Evolutionary conservation across 64 coral and sea anemone genomes (phyloP), one percentile per base, ranked within the genome.

Genomic region (Catalaphyllia jardinei): DNA sequence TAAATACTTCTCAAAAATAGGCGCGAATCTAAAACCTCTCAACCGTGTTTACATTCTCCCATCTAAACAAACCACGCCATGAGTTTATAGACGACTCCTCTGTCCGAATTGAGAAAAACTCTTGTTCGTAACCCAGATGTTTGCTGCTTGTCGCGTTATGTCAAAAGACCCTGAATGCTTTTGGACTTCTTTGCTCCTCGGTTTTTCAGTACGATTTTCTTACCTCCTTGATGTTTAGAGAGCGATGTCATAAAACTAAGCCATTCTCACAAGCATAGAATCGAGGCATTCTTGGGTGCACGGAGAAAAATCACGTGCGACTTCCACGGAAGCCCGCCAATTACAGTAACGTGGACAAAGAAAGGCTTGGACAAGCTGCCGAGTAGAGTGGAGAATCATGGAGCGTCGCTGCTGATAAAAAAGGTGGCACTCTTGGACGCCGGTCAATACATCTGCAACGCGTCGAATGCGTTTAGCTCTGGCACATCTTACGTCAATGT

Each of bases 281-380:
- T 81, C 8, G 79, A 81, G 20, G 79, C 79, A 57, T 81, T 81
- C 29, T 29, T 81, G 29, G 79, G 79, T 8, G 55, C 55, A 31
- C 55, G 79, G 15, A 62, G 79, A 81, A 81, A 81, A 63, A 81
- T 81, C 57, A 81, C 59, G 29, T 81, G 79, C 55, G 79, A 81
- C 8, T 81, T 81, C 29, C 59, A 81, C 29, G 79, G 79, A 15
- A 61, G 27, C 55, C 79, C 79, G 55, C 79, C 79, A 81, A 62
- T 81, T 59, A 81, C 17, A 35, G 79, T 81, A 30, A 81, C 79
- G 79, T 81, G 79, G 79, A 22, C 54, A 31, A 81, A 81, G 57
- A 63, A 61, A 38, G 79, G 79, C 29, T 20, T 16, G 11, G 30
- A 17, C 0, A 29, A 63, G 55, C 57, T 81, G 5, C 59, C 79